Evolutionary conservation across 2,113 vertebrate genomes (phyloP).

Genomic region (Cyphomyrus plagiostoma): DNA sequence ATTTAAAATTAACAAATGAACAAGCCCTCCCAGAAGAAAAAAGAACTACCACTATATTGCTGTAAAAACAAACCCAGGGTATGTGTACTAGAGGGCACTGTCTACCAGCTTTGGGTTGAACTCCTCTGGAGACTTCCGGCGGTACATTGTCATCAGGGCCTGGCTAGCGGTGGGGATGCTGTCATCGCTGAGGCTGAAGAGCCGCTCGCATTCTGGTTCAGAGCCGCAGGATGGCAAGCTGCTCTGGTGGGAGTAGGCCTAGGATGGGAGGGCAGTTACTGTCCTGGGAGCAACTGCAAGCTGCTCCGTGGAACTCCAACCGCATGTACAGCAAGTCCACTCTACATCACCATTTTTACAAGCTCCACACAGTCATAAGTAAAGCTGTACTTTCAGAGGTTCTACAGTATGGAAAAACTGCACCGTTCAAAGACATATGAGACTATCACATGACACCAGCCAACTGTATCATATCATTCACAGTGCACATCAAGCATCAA

Average conservation of each 20-base stretch:
- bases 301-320: not conserved
- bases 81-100: not conserved
- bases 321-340: not conserved
- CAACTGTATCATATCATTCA: not conserved
- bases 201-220: constrained; percentile 72
- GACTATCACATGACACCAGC: not conserved
- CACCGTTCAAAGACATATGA: not conserved
- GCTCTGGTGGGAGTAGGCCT: constrained; percentile 80
- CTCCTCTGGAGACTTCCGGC: constrained; percentile 83
- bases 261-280: not conserved
- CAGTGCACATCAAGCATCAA: not conserved
- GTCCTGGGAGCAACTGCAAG: not conserved
- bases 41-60: not conserved
- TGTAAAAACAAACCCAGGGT: not conserved
- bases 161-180: constrained; percentile 84
- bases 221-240: constrained; percentile 77
- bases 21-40: not conserved
- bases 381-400: not conserved
- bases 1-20: not conserved
- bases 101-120: constrained; percentile 92
- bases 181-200: constrained; percentile 86
- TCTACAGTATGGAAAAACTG: not conserved
- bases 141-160: constrained; percentile 96
- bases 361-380: not conserved
- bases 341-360: not conserved